Conservation (phyloP, 64 coral and sea anemone genomes). For the Cladopsammia gracilis region DNA sequence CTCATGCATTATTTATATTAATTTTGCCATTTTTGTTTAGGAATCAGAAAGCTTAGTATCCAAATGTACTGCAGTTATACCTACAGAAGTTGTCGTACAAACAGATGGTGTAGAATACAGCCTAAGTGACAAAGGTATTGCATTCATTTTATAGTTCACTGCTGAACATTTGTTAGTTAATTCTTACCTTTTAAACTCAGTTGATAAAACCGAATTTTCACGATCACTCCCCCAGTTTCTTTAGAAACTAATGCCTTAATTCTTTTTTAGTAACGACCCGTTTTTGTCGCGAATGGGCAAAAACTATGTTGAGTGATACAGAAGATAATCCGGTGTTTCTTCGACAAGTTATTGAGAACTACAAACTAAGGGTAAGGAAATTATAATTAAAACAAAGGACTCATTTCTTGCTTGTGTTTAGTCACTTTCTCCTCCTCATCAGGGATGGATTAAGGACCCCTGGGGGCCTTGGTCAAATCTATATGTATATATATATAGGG, state of each 20-base stretch:
- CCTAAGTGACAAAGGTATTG: conserved; percentile 27
- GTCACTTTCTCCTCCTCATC: no score
- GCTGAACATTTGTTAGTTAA: no score
- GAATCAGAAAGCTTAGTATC: neutral
- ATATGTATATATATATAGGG: no score
- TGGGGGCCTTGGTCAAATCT: no score
- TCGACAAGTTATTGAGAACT: conserved; percentile 98
- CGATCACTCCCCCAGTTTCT: no score
- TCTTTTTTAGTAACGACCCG: conserved; percentile 72
- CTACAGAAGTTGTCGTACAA: conserved; percentile 6
- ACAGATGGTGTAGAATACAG: conserved; percentile 1
- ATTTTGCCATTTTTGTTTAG: neutral
- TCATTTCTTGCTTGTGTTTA: no score
- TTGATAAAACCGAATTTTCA: no score
- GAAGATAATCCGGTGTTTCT: conserved; percentile 84
- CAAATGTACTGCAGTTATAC: conserved; percentile 8
- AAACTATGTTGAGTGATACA: conserved; percentile 88
- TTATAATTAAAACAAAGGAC: neutral
- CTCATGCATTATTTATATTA: no score
- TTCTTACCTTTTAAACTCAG: no score
- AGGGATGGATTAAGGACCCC: no score
- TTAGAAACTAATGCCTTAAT: no score
- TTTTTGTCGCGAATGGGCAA: conserved; percentile 97
- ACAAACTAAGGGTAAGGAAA: conserved; percentile 88
- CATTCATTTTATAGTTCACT: neutral